Evolutionary conservation across 2,888 invertebrate species (phyloP).

Genomic region (Caenorhabditis doughertyi): DNA sequence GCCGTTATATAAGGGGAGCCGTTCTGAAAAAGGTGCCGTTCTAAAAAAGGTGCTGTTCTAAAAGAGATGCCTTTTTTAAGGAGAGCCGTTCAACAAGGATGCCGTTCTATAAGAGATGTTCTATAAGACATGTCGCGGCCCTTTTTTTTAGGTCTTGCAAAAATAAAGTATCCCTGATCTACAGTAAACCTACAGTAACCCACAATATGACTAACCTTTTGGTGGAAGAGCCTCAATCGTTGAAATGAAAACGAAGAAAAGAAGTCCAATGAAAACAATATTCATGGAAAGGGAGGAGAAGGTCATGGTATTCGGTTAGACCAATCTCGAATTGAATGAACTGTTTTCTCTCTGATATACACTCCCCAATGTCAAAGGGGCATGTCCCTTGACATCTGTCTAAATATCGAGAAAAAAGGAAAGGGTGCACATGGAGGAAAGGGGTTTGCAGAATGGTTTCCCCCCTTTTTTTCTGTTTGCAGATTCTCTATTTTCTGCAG

Average conservation of each 20-base stretch:
- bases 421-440: slow-evolving; percentile 14
- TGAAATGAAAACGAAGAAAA: not conserved
- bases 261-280: not conserved
- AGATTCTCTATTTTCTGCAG: slow-evolving; percentile 5
- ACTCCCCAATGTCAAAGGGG: not conserved
- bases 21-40: too few relatives aligned
- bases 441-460: not conserved
- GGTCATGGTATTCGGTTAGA: slow-evolving; percentile 10
- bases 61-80: too few relatives aligned
- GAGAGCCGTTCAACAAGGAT: too few relatives aligned
- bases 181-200: too few relatives aligned
- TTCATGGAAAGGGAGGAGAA: slow-evolving; percentile 3
- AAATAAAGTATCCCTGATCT: too few relatives aligned
- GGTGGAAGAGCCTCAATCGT: slow-evolving; percentile 18
- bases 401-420: not conserved
- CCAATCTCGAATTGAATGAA: slow-evolving; percentile 6
- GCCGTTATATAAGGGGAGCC: too few relatives aligned
- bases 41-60: too few relatives aligned
- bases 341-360: slow-evolving; percentile 30
- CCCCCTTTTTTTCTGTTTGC: slow-evolving; percentile 13
- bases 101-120: too few relatives aligned
- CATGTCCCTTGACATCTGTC: not conserved
- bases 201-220: not conserved
- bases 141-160: too few relatives aligned
- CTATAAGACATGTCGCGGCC: too few relatives aligned